phyloP scores from a whole-genome alignment of 2,113 vertebrate genomes.

The Andinoacara biseriatus region DNA sequence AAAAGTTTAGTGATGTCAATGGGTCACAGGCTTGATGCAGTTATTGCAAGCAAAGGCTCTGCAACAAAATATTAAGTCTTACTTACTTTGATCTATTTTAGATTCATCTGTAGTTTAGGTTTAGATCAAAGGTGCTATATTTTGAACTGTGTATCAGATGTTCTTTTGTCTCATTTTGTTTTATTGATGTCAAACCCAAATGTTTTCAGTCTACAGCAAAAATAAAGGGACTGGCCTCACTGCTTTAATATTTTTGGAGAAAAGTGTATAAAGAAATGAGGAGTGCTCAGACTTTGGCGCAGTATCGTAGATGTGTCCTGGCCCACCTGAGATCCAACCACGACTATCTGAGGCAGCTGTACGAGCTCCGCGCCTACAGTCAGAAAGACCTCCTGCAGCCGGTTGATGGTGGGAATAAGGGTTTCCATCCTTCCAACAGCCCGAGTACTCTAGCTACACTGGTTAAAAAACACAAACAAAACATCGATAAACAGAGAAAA shows the following conservation, averaged over 20 bases:
- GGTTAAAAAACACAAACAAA: neutral
- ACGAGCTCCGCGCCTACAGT: constrained; percentile 82
- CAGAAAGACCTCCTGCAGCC: constrained; percentile 85
- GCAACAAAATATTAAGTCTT: no score
- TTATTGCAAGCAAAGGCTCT: no score
- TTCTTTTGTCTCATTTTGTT: no score
- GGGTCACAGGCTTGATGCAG: no score
- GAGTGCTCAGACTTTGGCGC: neutral
- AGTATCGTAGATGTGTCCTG: neutral
- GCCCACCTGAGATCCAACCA: constrained; percentile 82
- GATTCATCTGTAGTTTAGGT: no score
- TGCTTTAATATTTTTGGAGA: neutral
- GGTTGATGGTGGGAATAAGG: constrained; percentile 84
- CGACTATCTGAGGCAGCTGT: constrained; percentile 84
- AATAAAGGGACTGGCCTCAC: no score
- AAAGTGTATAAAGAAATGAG: neutral
- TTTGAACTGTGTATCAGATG: no score
- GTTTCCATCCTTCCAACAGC: constrained; percentile 77
- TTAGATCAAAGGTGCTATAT: no score
- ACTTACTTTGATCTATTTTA: no score
- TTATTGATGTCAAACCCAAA: no score
- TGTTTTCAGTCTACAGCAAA: no score
- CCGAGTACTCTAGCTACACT: neutral
- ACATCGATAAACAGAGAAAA: neutral
- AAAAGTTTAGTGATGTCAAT: no score